Conservation (phyloP, 2,797 vertebrate genomes). For the Smutsia temminckii region DNA sequence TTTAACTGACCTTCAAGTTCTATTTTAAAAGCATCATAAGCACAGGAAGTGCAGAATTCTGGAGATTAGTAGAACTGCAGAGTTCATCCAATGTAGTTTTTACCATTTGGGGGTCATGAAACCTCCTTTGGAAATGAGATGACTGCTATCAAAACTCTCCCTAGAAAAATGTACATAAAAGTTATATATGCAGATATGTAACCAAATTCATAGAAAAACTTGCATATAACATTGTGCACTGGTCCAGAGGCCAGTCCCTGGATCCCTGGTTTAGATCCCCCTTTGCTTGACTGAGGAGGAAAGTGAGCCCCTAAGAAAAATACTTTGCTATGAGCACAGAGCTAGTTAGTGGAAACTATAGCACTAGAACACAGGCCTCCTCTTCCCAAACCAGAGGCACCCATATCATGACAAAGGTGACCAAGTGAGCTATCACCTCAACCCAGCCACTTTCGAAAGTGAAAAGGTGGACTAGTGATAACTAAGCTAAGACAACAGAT, state of each 20-base stretch:
- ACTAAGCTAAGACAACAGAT: background rate
- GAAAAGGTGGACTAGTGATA: background rate
- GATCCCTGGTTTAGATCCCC: background rate
- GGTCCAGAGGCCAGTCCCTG: background rate
- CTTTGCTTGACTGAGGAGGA: background rate
- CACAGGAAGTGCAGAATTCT: conserved; percentile 19
- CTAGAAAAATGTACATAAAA: background rate
- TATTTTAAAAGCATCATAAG: conserved; percentile 60
- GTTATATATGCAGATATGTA: background rate
- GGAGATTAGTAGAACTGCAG: background rate
- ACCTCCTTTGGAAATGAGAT: conserved; percentile 32
- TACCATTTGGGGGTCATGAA: background rate
- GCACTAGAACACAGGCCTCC: background rate
- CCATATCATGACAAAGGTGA: background rate
- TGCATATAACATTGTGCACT: background rate
- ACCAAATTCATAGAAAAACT: background rate
- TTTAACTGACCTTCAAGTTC: conserved; percentile 51
- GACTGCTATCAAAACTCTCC: conserved; percentile 9
- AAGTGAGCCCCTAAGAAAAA: background rate
- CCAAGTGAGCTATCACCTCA: background rate
- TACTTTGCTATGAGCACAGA: background rate
- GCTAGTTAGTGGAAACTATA: background rate
- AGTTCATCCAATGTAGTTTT: background rate
- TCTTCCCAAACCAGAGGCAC: background rate
- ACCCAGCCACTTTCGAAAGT: background rate